Conservation (phyloP, 2,888 invertebrate species). For the Anthophora plumipes region DNA sequence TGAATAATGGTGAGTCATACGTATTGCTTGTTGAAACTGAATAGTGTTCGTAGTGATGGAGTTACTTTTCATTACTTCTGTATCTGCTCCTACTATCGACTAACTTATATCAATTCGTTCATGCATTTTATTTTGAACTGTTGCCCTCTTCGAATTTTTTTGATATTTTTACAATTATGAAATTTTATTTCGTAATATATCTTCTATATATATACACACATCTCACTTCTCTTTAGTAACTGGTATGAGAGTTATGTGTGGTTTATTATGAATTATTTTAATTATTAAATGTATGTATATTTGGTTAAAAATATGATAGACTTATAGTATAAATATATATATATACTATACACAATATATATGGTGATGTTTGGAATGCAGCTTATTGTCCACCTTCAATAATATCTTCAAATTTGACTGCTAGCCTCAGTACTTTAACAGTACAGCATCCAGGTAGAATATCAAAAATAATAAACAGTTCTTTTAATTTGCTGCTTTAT, state of each 20-base stretch:
- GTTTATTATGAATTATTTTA: neutral
- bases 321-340: slow-evolving; percentile 27
- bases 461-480: slow-evolving; percentile 37
- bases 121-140: neutral
- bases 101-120: neutral
- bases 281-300: slow-evolving; percentile 2
- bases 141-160: neutral
- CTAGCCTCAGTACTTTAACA: slow-evolving; percentile 88
- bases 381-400: slow-evolving; percentile 86
- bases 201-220: neutral
- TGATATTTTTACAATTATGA: neutral
- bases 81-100: neutral
- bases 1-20: slow-evolving; percentile 80
- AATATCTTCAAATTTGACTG: slow-evolving; percentile 89
- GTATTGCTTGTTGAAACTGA: neutral
- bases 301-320: slow-evolving; percentile 11
- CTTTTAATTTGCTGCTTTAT: slow-evolving; percentile 11
- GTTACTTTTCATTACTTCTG: neutral
- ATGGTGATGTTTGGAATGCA: slow-evolving; percentile 86
- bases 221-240: neutral
- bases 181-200: neutral
- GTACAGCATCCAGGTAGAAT: slow-evolving; percentile 89
- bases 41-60: neutral
- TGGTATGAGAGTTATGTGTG: neutral
- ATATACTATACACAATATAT: too few species aligned